phyloP scores from a whole-genome alignment of 2,113 vertebrate genomes.

The Indri indri region DNA sequence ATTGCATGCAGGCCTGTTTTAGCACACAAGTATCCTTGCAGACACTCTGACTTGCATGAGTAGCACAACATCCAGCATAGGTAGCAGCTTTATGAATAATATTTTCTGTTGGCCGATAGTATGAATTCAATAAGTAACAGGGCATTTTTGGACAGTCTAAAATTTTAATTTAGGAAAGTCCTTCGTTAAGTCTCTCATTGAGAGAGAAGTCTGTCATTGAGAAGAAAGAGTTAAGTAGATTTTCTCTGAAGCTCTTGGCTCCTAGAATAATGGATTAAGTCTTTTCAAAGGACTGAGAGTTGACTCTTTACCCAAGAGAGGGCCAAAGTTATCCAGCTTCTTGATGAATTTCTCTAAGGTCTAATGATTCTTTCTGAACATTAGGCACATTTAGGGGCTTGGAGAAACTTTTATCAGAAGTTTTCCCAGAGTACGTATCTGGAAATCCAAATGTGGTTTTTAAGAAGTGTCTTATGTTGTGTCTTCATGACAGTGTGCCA shows the following conservation, averaged over 20 bases:
- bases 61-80: background rate
- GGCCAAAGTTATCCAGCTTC: slow-evolving; percentile 34
- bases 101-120: background rate
- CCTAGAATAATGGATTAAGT: slow-evolving; percentile 56
- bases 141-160: background rate
- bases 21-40: background rate
- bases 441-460: background rate
- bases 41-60: background rate
- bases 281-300: slow-evolving; percentile 59
- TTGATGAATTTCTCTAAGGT: slow-evolving; percentile 41
- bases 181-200: background rate
- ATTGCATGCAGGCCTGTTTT: background rate
- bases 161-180: background rate
- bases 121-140: background rate
- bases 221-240: slow-evolving; percentile 37
- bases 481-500: background rate
- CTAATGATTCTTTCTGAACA: slow-evolving; percentile 56
- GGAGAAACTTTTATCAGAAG: background rate
- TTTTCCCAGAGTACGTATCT: background rate
- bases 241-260: slow-evolving; percentile 48
- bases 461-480: background rate
- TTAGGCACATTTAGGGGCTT: background rate
- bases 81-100: background rate
- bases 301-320: background rate
- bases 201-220: background rate